Percentiles rank a stretch among this genome's conserved stretches.
Evolutionary conservation across 2,888 invertebrate species (phyloP).

Genomic region (Hanleya hanleyi): DNA sequence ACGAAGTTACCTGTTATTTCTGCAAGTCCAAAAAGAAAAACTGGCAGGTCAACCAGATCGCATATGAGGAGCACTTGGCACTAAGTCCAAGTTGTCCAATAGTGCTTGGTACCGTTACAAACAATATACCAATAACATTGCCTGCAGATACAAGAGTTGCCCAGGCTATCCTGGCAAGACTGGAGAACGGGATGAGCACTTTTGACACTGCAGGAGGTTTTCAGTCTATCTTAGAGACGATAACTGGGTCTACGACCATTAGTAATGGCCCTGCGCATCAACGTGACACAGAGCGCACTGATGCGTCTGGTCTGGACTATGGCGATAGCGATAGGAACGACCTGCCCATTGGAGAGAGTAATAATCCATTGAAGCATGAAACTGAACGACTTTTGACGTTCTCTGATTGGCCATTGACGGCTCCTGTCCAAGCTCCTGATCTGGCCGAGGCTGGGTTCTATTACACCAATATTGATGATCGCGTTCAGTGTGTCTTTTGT

Average conservation of each 20-base stretch:
- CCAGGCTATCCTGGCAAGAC: background rate
- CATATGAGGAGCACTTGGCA: slow-evolving; percentile 92
- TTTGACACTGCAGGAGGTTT: background rate
- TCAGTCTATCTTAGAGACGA: background rate
- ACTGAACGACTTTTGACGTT: slow-evolving; percentile 38
- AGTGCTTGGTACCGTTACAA: slow-evolving; percentile 72
- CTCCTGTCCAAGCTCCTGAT: slow-evolving; percentile 56
- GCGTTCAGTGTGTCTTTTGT: slow-evolving; percentile 92
- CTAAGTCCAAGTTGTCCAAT: slow-evolving; percentile 91
- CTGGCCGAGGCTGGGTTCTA: slow-evolving; percentile 92
- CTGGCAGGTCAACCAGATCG: slow-evolving; percentile 91
- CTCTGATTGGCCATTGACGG: slow-evolving; percentile 80
- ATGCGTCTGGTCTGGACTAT: no score
- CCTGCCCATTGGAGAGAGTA: no score
- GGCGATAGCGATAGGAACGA: no score
- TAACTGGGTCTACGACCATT: no score
- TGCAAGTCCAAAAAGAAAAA: slow-evolving; percentile 93
- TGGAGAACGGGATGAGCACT: background rate
- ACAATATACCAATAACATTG: slow-evolving; percentile 25
- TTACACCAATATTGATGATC: slow-evolving; percentile 83
- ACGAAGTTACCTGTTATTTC: slow-evolving; percentile 92
- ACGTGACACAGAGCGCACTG: no score
- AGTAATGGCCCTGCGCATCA: no score
- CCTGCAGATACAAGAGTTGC: background rate
- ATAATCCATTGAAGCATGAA: slow-evolving; percentile 20